These are phyloP conservation scores for Cerceris ruficornis DNA, from an alignment of 2,888 invertebrate species.

Conservation along the genomic window DNA sequence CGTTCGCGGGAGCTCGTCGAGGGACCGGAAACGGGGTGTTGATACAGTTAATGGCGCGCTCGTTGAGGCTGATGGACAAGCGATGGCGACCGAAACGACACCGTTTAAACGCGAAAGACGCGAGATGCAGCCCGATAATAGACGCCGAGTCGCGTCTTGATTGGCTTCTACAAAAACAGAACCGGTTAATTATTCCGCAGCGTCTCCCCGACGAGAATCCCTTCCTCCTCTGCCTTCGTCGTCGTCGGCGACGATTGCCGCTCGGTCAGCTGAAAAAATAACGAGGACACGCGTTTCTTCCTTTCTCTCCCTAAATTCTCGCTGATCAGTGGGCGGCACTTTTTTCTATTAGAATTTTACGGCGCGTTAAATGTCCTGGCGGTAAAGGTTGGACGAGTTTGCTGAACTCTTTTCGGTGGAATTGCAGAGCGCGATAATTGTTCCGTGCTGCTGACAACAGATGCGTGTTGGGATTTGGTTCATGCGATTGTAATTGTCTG, in stretches of 20 bases:
- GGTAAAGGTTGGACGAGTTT: neutral
- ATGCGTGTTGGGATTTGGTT: too few relatives aligned
- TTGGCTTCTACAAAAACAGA: constrained; percentile 77
- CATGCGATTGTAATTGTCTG: too few relatives aligned
- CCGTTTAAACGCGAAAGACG: constrained; percentile 39
- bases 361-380: neutral
- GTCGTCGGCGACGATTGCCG: constrained; percentile 33
- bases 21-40: constrained; percentile 65
- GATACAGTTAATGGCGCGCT: constrained; percentile 67
- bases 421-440: too few relatives aligned
- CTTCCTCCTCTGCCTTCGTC: constrained; percentile 50
- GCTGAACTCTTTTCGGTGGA: too few relatives aligned
- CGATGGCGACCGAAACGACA: constrained; percentile 48
- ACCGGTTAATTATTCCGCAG: constrained; percentile 72
- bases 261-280: constrained; percentile 76
- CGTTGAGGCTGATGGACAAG: constrained; percentile 57
- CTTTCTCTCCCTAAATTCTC: constrained; percentile 9
- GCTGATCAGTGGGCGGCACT: constrained; percentile 24
- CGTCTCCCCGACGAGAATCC: neutral
- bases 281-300: constrained; percentile 57
- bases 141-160: constrained; percentile 52
- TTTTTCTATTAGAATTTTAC: constrained; percentile 19
- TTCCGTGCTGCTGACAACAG: too few relatives aligned
- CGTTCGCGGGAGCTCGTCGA: too few relatives aligned
- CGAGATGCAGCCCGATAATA: constrained; percentile 48